Base-by-base conservation (phyloP, 1,140 invertebrate species). In the Rhizoglyphus robini region DNA sequence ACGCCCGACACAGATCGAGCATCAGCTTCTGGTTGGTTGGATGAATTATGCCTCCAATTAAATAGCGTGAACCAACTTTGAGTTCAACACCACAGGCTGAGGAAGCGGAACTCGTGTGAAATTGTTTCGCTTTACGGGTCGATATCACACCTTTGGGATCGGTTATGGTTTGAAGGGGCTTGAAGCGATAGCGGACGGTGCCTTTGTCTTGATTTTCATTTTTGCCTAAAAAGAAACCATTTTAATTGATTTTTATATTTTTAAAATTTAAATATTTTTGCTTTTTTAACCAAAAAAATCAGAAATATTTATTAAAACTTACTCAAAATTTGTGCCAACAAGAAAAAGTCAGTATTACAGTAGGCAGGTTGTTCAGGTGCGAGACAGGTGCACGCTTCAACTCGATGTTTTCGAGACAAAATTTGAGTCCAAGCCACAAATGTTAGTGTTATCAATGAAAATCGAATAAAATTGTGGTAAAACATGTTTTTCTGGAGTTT, bases 191-290 rank as follows among this genome's bases (percentile, higher is more conserved):
- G 8, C 51, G 8, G 23, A 27, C 20, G 15, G 23, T 27, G 23
- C 23, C 5, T 25, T 32, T 25, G 8, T 54, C 23, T 25, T 32
- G 23, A 32, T 54, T 54, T 54, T 54, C 51, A 54, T 11, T 20
- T 54, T 54, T 54, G 20, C 51, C 51, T 54, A 54, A 11, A 54
- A 54, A 54, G 20, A 54, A 8, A 54, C 15, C 23, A 32, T 54
- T 5, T 27, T 11, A 8, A 54, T 8, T 27, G 20, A 11, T 54
- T 25, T 8, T 54, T n/a, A n/a, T n/a, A n/a, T n/a, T n/a, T n/a
- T n/a, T n/a, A n/a, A n/a, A n/a, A n/a, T n/a, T n/a, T n/a, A n/a
- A n/a, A n/a, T n/a, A n/a, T n/a, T n/a, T n/a, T n/a, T n/a, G n/a
- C n/a, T n/a, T n/a, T n/a, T n/a, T n/a, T n/a, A n/a, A n/a, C n/a